phyloP scores from a whole-genome alignment of 2,888 invertebrate species.

The Mesorhabditis sp. region DNA sequence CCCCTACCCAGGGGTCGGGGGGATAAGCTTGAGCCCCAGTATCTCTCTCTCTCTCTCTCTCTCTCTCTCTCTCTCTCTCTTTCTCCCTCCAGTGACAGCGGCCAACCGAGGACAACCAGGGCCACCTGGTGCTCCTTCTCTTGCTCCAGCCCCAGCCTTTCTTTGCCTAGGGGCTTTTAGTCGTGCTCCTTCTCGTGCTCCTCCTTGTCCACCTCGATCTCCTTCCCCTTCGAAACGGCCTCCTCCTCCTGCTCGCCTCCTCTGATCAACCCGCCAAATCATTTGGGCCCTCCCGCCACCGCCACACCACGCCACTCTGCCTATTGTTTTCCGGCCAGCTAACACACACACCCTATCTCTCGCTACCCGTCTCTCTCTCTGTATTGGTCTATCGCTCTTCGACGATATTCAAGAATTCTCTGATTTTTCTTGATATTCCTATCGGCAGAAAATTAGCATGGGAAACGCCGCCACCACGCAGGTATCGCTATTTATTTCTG shows the following conservation, averaged over 20 bases:
- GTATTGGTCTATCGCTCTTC: no score
- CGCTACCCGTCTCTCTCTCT: no score
- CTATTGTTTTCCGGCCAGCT: no score
- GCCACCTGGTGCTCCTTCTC: conserved; percentile 5
- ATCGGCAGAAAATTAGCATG: not conserved
- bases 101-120: not conserved
- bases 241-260: no score
- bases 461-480: conserved; percentile 3
- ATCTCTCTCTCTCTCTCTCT: no score
- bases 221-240: not conserved
- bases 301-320: no score
- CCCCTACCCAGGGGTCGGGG: no score
- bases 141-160: not conserved
- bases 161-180: not conserved
- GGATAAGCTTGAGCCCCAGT: no score
- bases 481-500: not conserved
- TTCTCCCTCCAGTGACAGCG: not conserved
- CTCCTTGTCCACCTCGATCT: not conserved
- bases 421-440: not conserved
- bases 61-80: no score
- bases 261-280: no score
- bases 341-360: no score
- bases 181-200: not conserved
- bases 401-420: not conserved
- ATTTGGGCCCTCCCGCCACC: no score